phyloP scores from a whole-genome alignment of 2,113 vertebrate species.

The Neodon shergylaensis region DNA sequence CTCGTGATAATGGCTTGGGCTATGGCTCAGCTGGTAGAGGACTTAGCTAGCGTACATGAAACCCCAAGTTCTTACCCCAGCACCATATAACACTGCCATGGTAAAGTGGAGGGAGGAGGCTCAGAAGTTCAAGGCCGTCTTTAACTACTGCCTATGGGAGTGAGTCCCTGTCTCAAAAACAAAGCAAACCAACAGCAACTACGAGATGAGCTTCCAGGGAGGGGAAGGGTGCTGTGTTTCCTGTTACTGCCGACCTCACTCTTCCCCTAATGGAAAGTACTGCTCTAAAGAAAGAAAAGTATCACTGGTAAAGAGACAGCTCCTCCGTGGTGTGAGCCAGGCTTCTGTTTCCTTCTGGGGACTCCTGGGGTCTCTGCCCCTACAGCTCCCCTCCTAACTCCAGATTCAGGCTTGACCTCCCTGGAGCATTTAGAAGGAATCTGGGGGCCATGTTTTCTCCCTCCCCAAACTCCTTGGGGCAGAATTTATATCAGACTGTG shows the following conservation, averaged over 20 bases:
- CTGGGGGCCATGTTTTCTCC: neutral
- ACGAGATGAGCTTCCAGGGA: neutral
- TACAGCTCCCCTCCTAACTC: neutral
- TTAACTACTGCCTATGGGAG: no score
- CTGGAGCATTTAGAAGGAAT: neutral
- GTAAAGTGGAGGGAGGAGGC: neutral
- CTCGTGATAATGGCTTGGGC: neutral
- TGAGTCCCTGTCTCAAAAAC: no score
- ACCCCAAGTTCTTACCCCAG: neutral
- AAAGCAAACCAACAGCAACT: neutral
- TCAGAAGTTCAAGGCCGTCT: neutral
- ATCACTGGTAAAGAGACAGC: neutral
- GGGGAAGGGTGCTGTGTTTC: neutral
- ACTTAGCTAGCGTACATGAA: neutral
- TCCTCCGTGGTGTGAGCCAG: neutral
- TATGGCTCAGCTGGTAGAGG: neutral
- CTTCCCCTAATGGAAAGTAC: neutral
- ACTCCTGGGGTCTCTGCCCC: neutral
- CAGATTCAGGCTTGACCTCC: neutral
- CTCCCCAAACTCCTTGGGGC: neutral
- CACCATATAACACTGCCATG: neutral
- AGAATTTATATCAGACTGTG: neutral
- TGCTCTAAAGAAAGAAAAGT: neutral
- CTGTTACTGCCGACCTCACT: neutral
- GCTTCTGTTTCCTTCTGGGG: neutral